Conservation (phyloP, 2,888 invertebrate species). For the Clepsis dumicolana region DNA sequence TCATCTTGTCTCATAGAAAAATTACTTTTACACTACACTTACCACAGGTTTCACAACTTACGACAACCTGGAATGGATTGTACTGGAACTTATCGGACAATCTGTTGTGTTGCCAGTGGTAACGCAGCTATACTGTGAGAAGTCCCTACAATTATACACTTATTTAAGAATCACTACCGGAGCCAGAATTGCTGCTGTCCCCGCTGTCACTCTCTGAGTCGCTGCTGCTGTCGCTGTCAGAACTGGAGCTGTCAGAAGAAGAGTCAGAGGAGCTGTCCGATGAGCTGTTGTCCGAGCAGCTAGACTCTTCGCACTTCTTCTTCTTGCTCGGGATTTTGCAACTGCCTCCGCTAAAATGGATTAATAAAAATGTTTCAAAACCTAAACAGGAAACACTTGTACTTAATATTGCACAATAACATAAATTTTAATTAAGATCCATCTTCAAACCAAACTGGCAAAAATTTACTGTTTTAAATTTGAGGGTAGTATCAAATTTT, state of each 20-base stretch:
- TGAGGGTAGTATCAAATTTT: not conserved
- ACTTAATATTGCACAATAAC: too few species aligned
- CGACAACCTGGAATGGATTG: not conserved
- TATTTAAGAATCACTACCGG: slow-evolving; percentile 60
- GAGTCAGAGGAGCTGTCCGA: slow-evolving; percentile 69
- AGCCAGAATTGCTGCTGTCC: slow-evolving; percentile 51
- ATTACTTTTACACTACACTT: not conserved
- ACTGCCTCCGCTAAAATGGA: slow-evolving; percentile 63
- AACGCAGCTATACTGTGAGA: slow-evolving; percentile 26
- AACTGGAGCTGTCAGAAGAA: slow-evolving; percentile 66
- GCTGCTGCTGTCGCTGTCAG: slow-evolving; percentile 63
- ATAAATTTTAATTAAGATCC: too few species aligned
- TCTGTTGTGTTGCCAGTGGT: not conserved
- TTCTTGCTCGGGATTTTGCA: slow-evolving; percentile 77
- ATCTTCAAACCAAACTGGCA: too few species aligned
- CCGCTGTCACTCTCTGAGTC: slow-evolving; percentile 69
- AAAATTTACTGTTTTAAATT: not conserved
- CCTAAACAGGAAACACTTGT: not conserved
- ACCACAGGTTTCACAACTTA: not conserved
- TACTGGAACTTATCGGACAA: not conserved
- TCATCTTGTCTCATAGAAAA: not conserved
- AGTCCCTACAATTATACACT: slow-evolving; percentile 18
- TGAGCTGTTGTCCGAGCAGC: slow-evolving; percentile 67
- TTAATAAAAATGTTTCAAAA: not conserved
- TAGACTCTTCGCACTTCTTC: slow-evolving; percentile 67